Conservation (phyloP, 2,888 invertebrate species). For the Orchestes rusci region DNA sequence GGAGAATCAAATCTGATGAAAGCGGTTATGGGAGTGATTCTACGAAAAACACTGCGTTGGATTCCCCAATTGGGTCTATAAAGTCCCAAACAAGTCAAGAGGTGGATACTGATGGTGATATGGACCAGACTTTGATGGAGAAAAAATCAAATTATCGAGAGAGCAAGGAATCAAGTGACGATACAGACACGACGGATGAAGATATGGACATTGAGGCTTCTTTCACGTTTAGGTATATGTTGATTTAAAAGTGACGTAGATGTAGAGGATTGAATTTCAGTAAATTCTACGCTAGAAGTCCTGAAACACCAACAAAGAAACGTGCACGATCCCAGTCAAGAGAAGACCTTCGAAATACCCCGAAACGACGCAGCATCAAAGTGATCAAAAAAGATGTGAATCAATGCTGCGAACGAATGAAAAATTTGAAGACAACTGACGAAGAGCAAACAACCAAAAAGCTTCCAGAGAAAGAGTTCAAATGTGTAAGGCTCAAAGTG, state of each 20-base stretch:
- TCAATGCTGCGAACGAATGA: slow-evolving; percentile 32
- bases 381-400: slow-evolving; percentile 30
- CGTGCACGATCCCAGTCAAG: slow-evolving; percentile 25
- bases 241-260: not conserved
- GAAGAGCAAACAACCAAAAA: not conserved
- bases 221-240: slow-evolving; percentile 17
- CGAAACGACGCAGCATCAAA: slow-evolving; percentile 23
- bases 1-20: slow-evolving; percentile 44
- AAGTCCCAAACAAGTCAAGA: slow-evolving; percentile 29
- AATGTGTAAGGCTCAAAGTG: slow-evolving; percentile 35
- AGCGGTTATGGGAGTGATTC: slow-evolving; percentile 57
- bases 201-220: slow-evolving; percentile 32
- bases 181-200: slow-evolving; percentile 35
- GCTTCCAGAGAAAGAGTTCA: slow-evolving; percentile 34
- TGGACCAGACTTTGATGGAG: slow-evolving; percentile 14
- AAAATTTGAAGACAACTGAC: slow-evolving; percentile 23
- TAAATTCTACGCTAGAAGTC: slow-evolving; percentile 21
- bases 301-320: slow-evolving; percentile 26
- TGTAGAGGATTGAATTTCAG: slow-evolving; percentile 7
- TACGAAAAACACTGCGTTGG: slow-evolving; percentile 47
- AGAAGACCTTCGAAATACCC: slow-evolving; percentile 19
- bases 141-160: slow-evolving; percentile 10
- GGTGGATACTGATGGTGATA: slow-evolving; percentile 18
- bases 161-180: slow-evolving; percentile 11
- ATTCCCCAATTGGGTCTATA: slow-evolving; percentile 47